Evolutionary conservation across 2,113 vertebrate species (phyloP).

Genomic region (Eleginops maclovinus): DNA sequence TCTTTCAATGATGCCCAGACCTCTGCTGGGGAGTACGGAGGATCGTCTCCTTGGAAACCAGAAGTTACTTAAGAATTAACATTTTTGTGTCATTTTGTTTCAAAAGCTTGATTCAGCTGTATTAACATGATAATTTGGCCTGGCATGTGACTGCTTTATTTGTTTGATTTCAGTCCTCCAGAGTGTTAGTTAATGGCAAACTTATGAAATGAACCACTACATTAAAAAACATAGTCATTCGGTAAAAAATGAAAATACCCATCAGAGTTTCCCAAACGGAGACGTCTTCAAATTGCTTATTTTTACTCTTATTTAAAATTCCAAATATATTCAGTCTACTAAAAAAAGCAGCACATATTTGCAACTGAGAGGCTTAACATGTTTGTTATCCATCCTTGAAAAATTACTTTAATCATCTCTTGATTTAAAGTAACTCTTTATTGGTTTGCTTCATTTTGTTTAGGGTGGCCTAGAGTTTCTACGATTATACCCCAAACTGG

Average conservation of each 20-base stretch:
- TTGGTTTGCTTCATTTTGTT: background rate
- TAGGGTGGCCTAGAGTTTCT: slow-evolving; percentile 2
- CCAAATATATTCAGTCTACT: background rate
- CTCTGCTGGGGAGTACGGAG: no score
- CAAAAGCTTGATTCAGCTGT: background rate
- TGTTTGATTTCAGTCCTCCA: background rate
- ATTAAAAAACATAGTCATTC: background rate
- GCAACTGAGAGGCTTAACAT: background rate
- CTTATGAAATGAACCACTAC: background rate
- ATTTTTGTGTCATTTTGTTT: no score
- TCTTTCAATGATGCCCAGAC: no score
- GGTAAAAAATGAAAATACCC: background rate
- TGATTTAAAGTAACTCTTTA: background rate
- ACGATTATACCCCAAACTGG: slow-evolving; percentile 4
- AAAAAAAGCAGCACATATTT: background rate
- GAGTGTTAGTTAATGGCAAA: background rate
- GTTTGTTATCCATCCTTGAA: background rate
- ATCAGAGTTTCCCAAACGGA: background rate
- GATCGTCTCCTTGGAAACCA: no score
- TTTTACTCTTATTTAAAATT: background rate
- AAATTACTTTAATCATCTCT: no score
- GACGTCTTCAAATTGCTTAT: background rate
- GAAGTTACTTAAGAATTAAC: no score
- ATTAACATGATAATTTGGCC: no score
- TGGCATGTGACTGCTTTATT: background rate